Percentiles rank a stretch among this genome's conserved stretches.
Conservation (phyloP, 2,797 vertebrate species). For the Brachyrhaphis roseni region DNA sequence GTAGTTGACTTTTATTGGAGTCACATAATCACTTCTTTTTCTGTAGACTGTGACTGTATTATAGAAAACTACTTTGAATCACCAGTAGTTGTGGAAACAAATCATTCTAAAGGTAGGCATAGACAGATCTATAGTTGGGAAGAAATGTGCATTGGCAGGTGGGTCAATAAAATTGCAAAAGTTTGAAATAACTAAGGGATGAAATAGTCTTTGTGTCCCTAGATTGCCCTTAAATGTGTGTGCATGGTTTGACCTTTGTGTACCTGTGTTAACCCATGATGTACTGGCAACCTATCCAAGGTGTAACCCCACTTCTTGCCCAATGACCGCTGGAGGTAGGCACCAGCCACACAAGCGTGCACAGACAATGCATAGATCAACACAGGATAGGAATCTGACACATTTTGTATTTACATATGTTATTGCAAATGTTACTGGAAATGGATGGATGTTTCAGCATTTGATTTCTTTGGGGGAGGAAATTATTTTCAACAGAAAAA, state of each 20-base stretch:
- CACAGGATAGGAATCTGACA: not conserved
- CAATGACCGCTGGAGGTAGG: not conserved
- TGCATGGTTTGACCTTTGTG: not conserved
- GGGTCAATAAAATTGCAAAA: not conserved
- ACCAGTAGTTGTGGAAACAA: not conserved
- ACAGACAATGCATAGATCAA: not conserved
- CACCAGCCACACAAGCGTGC: not conserved
- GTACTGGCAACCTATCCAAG: not conserved
- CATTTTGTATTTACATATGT: not conserved
- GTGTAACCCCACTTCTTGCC: not conserved
- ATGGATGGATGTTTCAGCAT: not conserved
- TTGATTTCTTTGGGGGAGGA: not conserved
- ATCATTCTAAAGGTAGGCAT: not conserved
- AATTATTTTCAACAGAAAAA: not conserved
- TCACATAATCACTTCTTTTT: not conserved
- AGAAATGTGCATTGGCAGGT: not conserved
- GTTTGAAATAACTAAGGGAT: not conserved
- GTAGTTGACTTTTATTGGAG: not conserved
- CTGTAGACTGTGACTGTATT: not conserved
- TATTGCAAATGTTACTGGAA: not conserved
- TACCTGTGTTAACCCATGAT: not conserved
- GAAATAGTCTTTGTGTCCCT: not conserved
- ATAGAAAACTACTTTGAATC: not conserved
- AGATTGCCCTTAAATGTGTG: not conserved
- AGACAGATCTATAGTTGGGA: not conserved